These are phyloP conservation scores for Prolemur simus DNA, from an alignment of 2,113 vertebrate genomes.

Conservation along the genomic window DNA sequence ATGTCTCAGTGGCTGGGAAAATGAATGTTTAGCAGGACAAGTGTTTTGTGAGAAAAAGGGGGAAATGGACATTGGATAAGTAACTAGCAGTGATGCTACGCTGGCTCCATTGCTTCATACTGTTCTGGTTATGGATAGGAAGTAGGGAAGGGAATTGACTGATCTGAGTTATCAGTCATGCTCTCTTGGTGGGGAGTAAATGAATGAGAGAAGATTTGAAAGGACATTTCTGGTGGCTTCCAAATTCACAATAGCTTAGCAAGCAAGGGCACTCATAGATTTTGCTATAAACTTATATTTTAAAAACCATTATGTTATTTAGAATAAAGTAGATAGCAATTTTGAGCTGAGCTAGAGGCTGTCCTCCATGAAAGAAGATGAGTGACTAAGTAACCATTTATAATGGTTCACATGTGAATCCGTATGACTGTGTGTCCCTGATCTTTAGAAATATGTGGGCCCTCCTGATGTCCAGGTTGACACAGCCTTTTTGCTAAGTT, in stretches of 20 bases:
- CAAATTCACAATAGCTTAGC: background rate
- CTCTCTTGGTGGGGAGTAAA: background rate
- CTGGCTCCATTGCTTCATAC: background rate
- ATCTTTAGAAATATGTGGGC: background rate
- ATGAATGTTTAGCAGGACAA: background rate
- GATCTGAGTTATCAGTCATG: background rate
- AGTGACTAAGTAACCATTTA: background rate
- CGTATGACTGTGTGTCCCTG: background rate
- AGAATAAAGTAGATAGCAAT: background rate
- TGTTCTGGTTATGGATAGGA: background rate
- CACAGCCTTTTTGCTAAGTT: conserved; percentile 55
- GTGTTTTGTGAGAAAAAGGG: background rate
- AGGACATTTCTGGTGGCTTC: background rate
- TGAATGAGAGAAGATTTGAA: background rate
- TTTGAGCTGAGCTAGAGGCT: background rate
- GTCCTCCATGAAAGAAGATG: background rate
- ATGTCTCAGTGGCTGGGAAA: background rate
- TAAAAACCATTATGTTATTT: background rate
- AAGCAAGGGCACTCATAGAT: background rate
- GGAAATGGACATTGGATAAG: background rate
- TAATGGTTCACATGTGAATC: background rate
- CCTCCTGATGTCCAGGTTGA: conserved; percentile 58
- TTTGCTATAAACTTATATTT: background rate
- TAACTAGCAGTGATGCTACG: background rate
- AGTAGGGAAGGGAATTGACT: background rate